Conservation (phyloP, 2,888 invertebrate genomes). For the Hymenopus coronatus region DNA sequence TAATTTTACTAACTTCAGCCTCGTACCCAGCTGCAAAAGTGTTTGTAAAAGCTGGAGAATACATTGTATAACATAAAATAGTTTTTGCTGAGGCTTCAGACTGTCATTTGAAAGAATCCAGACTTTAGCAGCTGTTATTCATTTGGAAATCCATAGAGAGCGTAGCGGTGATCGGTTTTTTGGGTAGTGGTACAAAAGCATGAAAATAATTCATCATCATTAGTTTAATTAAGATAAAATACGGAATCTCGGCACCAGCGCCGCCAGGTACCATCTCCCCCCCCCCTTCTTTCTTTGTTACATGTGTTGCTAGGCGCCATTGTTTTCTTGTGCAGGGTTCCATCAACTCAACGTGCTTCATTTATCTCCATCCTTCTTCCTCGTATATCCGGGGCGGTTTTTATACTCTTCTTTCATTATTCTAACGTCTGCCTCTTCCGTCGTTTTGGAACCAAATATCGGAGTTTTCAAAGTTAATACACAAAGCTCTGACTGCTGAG, state of each 20-base stretch:
- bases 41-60: too few relatives aligned
- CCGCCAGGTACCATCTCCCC: neutral
- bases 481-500: neutral
- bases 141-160: neutral
- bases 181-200: neutral
- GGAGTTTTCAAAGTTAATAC: neutral
- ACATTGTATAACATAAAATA: too few relatives aligned
- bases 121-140: neutral
- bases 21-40: too few relatives aligned
- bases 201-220: neutral
- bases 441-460: neutral
- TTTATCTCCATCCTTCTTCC: neutral
- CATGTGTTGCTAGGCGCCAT: neutral
- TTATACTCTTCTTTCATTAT: conserved; percentile 1
- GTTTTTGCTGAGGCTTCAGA: too few relatives aligned
- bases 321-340: conserved; percentile 2
- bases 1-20: too few relatives aligned
- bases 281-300: neutral
- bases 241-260: neutral
- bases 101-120: too few relatives aligned
- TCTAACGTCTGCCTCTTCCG: neutral
- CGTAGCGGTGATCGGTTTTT: neutral
- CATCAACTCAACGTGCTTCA: conserved; percentile 16
- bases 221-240: neutral
- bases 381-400: neutral